These are phyloP conservation scores for Pachypanchax playfairii DNA, from an alignment of 2,113 vertebrate genomes.

Conservation along the genomic window DNA sequence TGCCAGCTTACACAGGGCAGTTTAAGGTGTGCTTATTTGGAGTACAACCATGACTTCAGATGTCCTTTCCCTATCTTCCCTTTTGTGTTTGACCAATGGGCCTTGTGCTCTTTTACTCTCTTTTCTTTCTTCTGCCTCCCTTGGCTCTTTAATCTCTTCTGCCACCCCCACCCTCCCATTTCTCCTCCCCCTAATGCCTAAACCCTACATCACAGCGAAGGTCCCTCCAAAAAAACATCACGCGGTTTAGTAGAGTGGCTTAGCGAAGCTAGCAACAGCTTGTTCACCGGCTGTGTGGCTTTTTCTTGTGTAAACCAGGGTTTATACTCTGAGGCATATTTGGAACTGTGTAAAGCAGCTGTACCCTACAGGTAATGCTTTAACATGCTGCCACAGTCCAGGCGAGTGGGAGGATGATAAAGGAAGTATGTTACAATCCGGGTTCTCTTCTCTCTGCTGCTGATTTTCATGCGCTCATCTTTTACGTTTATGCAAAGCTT, in stretches of 20 bases:
- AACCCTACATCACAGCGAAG: conserved; percentile 69
- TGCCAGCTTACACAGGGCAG: conserved; percentile 69
- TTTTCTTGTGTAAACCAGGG: conserved; percentile 56
- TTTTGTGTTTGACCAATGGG: conserved; percentile 83
- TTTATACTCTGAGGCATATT: conserved; percentile 57
- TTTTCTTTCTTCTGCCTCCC: conserved; percentile 73
- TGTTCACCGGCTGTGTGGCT: conserved; percentile 67
- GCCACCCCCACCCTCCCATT: conserved; percentile 64
- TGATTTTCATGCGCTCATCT: conserved; percentile 74
- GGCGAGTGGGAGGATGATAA: conserved; percentile 79
- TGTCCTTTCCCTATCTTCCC: conserved; percentile 70
- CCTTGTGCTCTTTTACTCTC: conserved; percentile 79
- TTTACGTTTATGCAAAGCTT: conserved; percentile 83
- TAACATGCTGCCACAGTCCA: conserved; percentile 68
- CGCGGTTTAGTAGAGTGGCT: conserved; percentile 63
- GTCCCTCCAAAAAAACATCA: conserved; percentile 62
- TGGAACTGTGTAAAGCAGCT: conserved; percentile 57
- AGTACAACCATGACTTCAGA: conserved; percentile 79
- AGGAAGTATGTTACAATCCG: conserved; percentile 70
- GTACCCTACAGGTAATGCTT: conserved; percentile 81
- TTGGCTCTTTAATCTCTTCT: conserved; percentile 77
- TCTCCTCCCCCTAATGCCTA: conserved; percentile 72
- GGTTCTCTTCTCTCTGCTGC: conserved; percentile 66
- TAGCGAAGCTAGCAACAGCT: conserved; percentile 60
- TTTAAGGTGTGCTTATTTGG: conserved; percentile 83